Evolutionary conservation across 2,888 invertebrate species (phyloP).

Genomic region (Eumerus sabulonum): DNA sequence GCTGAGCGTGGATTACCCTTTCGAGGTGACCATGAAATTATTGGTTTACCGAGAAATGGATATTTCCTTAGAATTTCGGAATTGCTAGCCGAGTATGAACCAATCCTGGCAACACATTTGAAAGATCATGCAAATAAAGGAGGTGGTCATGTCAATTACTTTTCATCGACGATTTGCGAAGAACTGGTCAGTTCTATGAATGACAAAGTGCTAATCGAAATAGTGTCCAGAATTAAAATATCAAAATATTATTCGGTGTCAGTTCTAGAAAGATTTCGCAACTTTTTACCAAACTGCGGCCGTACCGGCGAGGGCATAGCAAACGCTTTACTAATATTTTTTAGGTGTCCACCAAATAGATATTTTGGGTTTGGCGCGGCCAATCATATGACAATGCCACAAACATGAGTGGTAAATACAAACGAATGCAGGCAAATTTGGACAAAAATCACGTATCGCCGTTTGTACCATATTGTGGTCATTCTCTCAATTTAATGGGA

Average conservation of each 20-base stretch:
- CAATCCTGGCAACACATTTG: background rate
- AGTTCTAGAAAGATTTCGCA: conserved; percentile 12
- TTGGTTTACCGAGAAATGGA: conserved; percentile 6
- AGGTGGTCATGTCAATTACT: conserved; percentile 23
- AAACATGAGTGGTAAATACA: conserved; percentile 1
- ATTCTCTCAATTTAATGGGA: conserved; percentile 14
- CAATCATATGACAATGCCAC: background rate
- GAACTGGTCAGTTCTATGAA: background rate
- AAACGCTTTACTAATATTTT: too few species aligned
- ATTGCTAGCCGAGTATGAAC: conserved; percentile 7
- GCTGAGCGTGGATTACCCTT: conserved; percentile 26
- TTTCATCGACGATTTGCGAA: background rate
- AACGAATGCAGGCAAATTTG: background rate
- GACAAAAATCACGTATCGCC: conserved; percentile 1
- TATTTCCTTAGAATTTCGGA: conserved; percentile 5
- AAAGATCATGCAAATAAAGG: conserved; percentile 40
- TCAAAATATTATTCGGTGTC: conserved; percentile 16
- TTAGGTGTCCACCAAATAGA: conserved; percentile 15
- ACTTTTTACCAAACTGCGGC: too few species aligned
- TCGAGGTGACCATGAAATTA: conserved; percentile 8
- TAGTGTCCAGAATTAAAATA: background rate
- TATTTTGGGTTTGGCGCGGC: background rate
- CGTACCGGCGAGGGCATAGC: too few species aligned
- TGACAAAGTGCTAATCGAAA: background rate
- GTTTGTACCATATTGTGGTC: conserved; percentile 9